Evolutionary conservation across 2,113 vertebrate species (phyloP).

Genomic region (Oceanites oceanicus): DNA sequence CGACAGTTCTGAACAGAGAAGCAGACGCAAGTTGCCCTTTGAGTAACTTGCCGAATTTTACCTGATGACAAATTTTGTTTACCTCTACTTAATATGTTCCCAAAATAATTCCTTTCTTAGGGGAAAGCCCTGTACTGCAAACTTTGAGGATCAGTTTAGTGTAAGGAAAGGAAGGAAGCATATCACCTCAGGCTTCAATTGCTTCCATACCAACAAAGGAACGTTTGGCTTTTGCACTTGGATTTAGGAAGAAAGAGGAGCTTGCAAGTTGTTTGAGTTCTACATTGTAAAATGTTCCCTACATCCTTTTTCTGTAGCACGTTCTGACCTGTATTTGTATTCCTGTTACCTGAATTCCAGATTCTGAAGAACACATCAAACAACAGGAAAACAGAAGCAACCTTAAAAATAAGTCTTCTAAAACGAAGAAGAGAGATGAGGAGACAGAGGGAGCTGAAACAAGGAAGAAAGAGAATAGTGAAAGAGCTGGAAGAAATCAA

Average conservation of each 20-base stretch:
- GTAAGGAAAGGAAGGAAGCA: not conserved
- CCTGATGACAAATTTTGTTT: not conserved
- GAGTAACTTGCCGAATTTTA: not conserved
- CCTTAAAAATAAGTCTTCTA: not conserved
- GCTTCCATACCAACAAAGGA: rapidly evolving
- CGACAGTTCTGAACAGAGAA: not conserved
- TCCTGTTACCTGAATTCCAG: not conserved
- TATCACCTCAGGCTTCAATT: not conserved
- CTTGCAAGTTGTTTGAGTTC: not conserved
- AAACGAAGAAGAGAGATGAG: not conserved
- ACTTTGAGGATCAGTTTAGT: not conserved
- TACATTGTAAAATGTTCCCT: rapidly evolving
- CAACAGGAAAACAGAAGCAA: not conserved
- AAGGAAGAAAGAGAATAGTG: not conserved
- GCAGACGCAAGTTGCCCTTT: not conserved
- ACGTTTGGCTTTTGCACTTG: not conserved
- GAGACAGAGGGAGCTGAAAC: not conserved
- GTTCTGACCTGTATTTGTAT: not conserved
- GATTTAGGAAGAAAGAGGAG: not conserved
- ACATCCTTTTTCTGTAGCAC: rapidly evolving
- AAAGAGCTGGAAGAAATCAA: not conserved
- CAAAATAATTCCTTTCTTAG: rapidly evolving
- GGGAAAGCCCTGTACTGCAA: rapidly evolving
- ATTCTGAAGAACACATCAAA: not conserved
- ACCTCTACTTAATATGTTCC: not conserved